Evolutionary conservation across 1,140 invertebrate species (phyloP).

Genomic region (Wasmannia auropunctata): DNA sequence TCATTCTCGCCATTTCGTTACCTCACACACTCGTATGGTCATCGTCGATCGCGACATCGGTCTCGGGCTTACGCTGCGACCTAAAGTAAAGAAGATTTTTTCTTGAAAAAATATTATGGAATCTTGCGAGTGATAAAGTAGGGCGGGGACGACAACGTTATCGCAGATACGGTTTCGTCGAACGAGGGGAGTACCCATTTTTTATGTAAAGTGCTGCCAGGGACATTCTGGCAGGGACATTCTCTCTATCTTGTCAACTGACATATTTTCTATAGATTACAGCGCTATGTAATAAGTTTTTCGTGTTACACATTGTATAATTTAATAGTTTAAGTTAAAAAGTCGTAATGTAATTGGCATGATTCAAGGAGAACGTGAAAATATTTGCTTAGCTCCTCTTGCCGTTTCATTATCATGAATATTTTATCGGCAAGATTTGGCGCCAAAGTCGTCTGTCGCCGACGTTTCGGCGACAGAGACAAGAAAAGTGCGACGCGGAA

Average conservation of each 20-base stretch:
- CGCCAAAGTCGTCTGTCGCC: background rate
- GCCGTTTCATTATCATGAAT: background rate
- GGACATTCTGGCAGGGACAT: background rate
- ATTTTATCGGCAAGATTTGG: constrained; percentile 12
- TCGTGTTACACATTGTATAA: background rate
- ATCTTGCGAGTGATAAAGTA: background rate
- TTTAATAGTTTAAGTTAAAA: background rate
- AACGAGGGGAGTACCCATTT: constrained; percentile 7
- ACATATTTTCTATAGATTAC: background rate
- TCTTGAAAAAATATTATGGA: constrained; percentile 10
- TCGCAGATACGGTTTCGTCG: constrained; percentile 1
- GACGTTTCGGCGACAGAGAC: constrained; percentile 19
- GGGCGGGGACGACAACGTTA: background rate
- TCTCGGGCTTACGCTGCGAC: constrained; percentile 54
- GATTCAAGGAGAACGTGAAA: background rate
- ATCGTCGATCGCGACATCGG: constrained; percentile 62
- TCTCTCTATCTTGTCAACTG: constrained; percentile 13
- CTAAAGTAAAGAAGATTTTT: constrained; percentile 8
- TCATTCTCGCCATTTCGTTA: constrained; percentile 64
- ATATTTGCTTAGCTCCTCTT: background rate
- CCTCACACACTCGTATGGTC: constrained; percentile 59
- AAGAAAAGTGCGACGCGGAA: constrained; percentile 41
- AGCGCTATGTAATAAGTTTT: background rate
- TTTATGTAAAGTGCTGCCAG: constrained; percentile 3
- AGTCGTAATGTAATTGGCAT: background rate